Base-by-base conservation (phyloP, 2,113 vertebrate species). In the Nansenia antarctica region DNA sequence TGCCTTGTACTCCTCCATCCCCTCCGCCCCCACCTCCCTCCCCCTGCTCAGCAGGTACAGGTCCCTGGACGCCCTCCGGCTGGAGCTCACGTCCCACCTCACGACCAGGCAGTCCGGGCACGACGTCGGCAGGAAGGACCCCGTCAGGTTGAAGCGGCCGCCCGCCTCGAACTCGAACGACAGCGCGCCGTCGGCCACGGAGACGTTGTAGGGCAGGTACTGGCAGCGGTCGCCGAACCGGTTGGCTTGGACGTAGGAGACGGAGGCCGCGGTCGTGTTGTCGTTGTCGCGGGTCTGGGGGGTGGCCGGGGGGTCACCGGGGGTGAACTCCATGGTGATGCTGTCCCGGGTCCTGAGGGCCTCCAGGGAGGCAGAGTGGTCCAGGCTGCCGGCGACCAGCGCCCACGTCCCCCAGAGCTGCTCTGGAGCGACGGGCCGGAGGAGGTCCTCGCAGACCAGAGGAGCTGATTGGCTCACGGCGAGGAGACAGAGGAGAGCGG, bases 31-130 rank as follows among this genome's bases (percentile, higher is more conserved):
- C 69, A 85, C 45, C 65, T 67, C 54, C 3, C 81, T 73, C 67
- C 77, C 79, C 32, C 68, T 79, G 24, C 86, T 86, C 58, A 88
- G 59, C 61, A 86, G 71, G 53, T 83, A 83, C 63, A 85, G 3
- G 32, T 86, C 82, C 0, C 20, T 0, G 47, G 82, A 81, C 1
- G 0, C 1, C 55, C 79, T 82, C 67, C 6, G 72, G 0, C 0
- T 68, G 30, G 82, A 72, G 26, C 32, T 67, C 39, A 84, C 78
- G 42, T 42, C 2, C 85, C 81, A 86, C 58, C 1, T 59, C 78
- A 86, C 77, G 69, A 85, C 69, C 7, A 72, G 18, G 30, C 79
- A 88, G 79, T 86, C 86, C 1, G 77, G 74, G 29, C 84, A 86
- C 59, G 82, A 75, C 0, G 79, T 82, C 1, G 57, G 11, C 49